phyloP scores from a whole-genome alignment of 2,888 invertebrate species.

The Amphipoea lucens region DNA sequence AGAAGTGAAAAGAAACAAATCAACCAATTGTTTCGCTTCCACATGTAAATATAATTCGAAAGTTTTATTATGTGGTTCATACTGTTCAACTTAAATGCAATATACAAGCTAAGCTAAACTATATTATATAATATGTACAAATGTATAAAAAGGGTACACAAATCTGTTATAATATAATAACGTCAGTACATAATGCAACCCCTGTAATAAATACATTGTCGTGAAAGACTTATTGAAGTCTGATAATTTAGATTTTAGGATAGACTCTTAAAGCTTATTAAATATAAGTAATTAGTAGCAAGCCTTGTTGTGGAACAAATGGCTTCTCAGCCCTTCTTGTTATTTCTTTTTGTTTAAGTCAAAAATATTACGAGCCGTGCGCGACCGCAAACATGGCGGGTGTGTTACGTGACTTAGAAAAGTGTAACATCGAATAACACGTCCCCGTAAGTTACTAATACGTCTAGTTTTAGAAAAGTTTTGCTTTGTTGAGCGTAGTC shows the following conservation, averaged over 20 bases:
- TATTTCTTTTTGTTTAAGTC: constrained; percentile 5
- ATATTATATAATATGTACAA: not conserved
- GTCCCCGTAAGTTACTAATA: not conserved
- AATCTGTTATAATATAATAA: constrained; percentile 10
- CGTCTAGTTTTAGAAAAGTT: not conserved
- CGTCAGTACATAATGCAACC: constrained; percentile 16
- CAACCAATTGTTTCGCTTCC: not conserved
- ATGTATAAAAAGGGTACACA: not conserved
- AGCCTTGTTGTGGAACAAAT: constrained; percentile 28
- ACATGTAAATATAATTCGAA: not conserved
- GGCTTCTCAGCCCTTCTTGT: constrained; percentile 21
- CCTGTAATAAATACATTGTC: constrained; percentile 15
- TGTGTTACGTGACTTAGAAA: too few species aligned
- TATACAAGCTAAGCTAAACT: not conserved
- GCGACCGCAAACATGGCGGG: not conserved
- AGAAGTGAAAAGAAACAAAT: not conserved
- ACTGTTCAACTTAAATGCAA: not conserved
- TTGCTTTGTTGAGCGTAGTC: too few species aligned
- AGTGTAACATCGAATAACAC: too few species aligned
- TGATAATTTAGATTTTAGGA: constrained; percentile 32
- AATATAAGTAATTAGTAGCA: constrained; percentile 8
- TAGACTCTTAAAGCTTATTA: constrained; percentile 14
- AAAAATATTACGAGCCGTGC: not conserved
- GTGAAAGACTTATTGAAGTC: constrained; percentile 40
- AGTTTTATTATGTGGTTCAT: not conserved